Evolutionary conservation across 1,140 invertebrate genomes (phyloP), one percentile per base, ranked within the genome.

Genomic region (Linepithema humile): DNA sequence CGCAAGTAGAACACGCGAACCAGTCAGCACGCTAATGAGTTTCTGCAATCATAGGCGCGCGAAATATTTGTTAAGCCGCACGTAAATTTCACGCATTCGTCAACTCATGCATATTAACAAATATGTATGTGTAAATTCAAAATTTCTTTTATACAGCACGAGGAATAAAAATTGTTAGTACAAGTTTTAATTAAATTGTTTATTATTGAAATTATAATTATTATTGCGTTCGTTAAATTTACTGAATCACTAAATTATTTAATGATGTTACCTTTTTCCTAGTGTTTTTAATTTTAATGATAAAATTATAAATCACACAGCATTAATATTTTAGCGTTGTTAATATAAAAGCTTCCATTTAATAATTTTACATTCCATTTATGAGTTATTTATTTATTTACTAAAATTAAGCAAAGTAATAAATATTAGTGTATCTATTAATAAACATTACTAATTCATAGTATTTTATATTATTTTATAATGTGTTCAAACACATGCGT

Each of bases 1-100:
- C 45, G 20, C 12, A 53, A 45, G 17, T 12, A 53, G 5, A 53
- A 23, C 48, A 53, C 48, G 69, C 69, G 48, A 70, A 48, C 64
- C 29, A 53, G 10, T 29, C 48, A 53, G 17, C 69, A 72, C 12
- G 29, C 32, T 72, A 72, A 72, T 72, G 67, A 70, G 32, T 72
- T 53, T 72, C 69, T 23, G 29, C 45, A 45, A 35, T 35, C 2
- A 5, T 2, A 72, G 32, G 29, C 53, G 20, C 69, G 48, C 48
- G 48, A 72, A 72, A 53, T 29, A 72, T 72, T 72, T 38, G 53
- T 35, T 72, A 23, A 29, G 29, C 48, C 48, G 15, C 48, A 72
- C 32, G 45, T 70, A 45, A 53, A 53, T 72, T 72, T 29, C 15
- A 53, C 32, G 29, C n/a, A 72, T 38, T 53, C 6, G 5, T 70